phyloP scores from a whole-genome alignment of 2,888 invertebrate genomes.

The Bombylius discolor region DNA sequence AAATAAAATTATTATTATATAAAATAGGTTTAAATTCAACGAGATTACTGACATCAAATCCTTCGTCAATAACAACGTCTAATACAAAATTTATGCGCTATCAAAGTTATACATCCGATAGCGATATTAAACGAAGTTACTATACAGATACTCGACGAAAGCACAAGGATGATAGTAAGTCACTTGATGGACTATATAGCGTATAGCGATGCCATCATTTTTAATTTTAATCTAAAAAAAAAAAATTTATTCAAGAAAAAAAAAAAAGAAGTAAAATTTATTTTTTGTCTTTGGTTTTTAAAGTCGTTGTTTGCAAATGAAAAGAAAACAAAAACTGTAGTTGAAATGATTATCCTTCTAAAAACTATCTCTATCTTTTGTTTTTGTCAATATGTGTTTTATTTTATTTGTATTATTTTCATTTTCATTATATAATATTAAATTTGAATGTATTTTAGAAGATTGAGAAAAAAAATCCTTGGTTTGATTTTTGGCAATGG shows the following conservation, averaged over 20 bases:
- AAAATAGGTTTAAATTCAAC: not conserved
- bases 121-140: constrained; percentile 30
- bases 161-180: constrained; percentile 55
- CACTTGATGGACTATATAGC: constrained; percentile 11
- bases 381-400: no score
- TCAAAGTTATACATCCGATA: constrained; percentile 10
- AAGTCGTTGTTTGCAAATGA: no score
- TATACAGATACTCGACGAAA: constrained; percentile 45
- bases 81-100: not conserved
- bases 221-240: no score
- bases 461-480: no score
- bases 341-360: no score
- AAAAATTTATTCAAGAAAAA: not conserved
- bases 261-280: not conserved
- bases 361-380: no score
- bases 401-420: no score
- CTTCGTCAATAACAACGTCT: not conserved
- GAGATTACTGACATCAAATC: not conserved
- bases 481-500: constrained; percentile 4
- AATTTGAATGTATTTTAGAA: no score
- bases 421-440: no score
- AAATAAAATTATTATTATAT: no score
- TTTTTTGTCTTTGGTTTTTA: no score
- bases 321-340: no score
- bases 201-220: not conserved